These are phyloP conservation scores for Platycheirus rosarum DNA, from an alignment of 2,888 invertebrate genomes.

Conservation along the genomic window DNA sequence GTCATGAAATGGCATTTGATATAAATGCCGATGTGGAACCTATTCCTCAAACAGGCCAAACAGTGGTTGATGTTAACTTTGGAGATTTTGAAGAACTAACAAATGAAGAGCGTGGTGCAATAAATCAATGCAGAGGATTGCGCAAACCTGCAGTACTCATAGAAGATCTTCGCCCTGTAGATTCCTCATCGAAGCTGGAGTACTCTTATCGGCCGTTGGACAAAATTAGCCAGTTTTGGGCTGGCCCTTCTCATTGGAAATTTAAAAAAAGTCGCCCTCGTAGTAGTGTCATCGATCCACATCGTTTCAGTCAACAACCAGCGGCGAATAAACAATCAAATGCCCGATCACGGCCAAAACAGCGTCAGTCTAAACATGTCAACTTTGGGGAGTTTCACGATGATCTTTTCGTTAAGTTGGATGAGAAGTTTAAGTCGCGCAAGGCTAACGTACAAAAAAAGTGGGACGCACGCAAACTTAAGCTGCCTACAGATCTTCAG, in stretches of 20 bases:
- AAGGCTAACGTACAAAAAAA: constrained; percentile 80
- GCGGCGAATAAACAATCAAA: constrained; percentile 15
- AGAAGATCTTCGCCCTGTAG: constrained; percentile 85
- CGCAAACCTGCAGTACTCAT: constrained; percentile 82
- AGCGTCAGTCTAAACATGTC: constrained; percentile 76
- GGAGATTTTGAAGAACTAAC: constrained; percentile 82
- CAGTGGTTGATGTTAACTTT: constrained; percentile 82
- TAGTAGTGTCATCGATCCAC: constrained; percentile 74
- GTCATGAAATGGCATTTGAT: constrained; percentile 85
- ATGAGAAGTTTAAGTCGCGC: constrained; percentile 78
- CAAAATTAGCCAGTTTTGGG: constrained; percentile 86
- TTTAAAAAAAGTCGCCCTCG: constrained; percentile 83
- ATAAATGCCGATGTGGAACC: constrained; percentile 86
- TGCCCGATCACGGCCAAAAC: constrained; percentile 65
- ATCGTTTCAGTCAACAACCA: constrained; percentile 50
- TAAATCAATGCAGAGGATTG: constrained; percentile 80
- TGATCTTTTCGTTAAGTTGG: constrained; percentile 78
- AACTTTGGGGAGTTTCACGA: constrained; percentile 79
- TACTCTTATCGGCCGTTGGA: constrained; percentile 87
- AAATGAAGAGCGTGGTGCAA: constrained; percentile 79
- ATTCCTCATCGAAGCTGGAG: constrained; percentile 85
- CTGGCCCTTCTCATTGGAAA: constrained; percentile 93
- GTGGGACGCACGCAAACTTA: constrained; percentile 81
- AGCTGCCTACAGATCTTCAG: constrained; percentile 80
- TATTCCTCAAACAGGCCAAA: constrained; percentile 82